Base-by-base conservation (phyloP, 2,113 vertebrate species). In the Microtus richardsoni region DNA sequence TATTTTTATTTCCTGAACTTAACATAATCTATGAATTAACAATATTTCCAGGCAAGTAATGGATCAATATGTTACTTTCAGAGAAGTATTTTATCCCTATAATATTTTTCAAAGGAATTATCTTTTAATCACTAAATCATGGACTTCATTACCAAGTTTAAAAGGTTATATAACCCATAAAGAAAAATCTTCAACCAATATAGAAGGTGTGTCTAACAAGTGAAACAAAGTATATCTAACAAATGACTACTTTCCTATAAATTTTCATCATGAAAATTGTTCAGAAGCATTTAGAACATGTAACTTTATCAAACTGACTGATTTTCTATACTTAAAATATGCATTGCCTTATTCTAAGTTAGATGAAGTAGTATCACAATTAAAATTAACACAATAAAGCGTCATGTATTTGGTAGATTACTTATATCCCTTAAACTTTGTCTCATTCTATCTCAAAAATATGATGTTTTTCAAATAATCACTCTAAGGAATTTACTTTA, bases 1-100 rank as follows among this genome's bases (percentile, higher is more conserved):
- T 44, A 90, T 60, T 94, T 95, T 96, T 44, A 19, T 78, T 93
- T 96, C 4, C 87, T 93, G 49, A 73, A 68, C 52, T 89, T 77
- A 22, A 64, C 5, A 66, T 14, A 30, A 77, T 91, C 14, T 93
- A 16, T 58, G 7, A 87, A 89, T n/a, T 73, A 24, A 10, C 33
- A 80, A n/a, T 6, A n/a, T 22, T 54, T 58, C 21, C 19, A 80
- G 33, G 9, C 19, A 54, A 54, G 33, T 54, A 54, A 36, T 21
- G 21, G 16, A 9, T 13, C 16, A 4, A 24, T 13, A n/a, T 80
- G 10, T n/a, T 54, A 22, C 33, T 36, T 44, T 60, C 11, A 47
- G 19, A 94, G 22, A 21, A 94, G 41, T 41, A 89, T 83, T 91
- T 9, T 3, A 68, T 82, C 88, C 17, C 73, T 87, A 84, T 0